Conservation (phyloP, 2,113 vertebrate genomes). For the Gallinago media region DNA sequence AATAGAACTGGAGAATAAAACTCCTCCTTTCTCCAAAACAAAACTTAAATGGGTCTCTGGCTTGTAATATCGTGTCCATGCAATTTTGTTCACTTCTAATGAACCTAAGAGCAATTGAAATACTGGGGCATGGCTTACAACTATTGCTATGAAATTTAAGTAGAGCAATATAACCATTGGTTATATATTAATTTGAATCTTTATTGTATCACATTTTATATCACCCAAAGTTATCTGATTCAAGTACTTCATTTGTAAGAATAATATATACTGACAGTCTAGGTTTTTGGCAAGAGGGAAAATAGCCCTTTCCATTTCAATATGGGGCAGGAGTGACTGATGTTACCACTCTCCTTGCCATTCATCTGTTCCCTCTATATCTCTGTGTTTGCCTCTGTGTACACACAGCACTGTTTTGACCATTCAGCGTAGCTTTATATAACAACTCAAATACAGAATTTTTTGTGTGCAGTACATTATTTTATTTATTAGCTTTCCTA, state of each 20-base stretch:
- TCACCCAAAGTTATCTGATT: not conserved
- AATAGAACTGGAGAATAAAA: not conserved
- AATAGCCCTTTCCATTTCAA: not conserved
- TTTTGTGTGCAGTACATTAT: not conserved
- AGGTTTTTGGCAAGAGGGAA: not conserved
- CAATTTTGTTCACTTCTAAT: not conserved
- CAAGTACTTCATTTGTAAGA: not conserved
- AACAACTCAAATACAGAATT: not conserved
- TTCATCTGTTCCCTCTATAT: not conserved
- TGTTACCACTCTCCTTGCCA: not conserved
- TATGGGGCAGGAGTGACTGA: not conserved
- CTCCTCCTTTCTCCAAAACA: not conserved
- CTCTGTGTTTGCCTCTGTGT: not conserved
- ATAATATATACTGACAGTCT: not conserved
- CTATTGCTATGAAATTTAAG: not conserved
- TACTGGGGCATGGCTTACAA: not conserved
- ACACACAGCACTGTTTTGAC: not conserved
- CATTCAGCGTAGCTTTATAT: not conserved
- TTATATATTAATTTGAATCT: not conserved
- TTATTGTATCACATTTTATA: not conserved
- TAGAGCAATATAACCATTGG: not conserved
- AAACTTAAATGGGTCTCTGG: not conserved
- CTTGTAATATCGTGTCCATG: fast-evolving
- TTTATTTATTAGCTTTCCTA: not conserved
- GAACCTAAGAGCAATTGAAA: not conserved